Conservation (phyloP, 2,888 invertebrate genomes). For the Thereva nobilitata region DNA sequence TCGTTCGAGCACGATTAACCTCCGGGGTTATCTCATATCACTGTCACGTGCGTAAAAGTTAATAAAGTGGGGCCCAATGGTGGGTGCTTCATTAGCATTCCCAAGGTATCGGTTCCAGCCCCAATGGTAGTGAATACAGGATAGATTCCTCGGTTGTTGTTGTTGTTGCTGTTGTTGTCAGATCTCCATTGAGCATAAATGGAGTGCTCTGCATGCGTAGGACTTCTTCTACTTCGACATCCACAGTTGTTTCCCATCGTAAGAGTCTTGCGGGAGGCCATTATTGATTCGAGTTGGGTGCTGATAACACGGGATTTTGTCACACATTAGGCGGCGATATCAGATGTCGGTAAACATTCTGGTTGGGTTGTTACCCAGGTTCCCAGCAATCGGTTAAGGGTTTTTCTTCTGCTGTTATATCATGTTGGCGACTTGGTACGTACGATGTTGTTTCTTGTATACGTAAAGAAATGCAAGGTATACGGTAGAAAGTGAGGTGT, state of each 20-base stretch:
- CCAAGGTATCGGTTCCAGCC: constrained; percentile 20
- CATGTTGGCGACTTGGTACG: constrained; percentile 4
- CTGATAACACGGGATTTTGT: too few relatives aligned
- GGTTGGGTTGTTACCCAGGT: neutral
- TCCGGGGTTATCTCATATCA: too few relatives aligned
- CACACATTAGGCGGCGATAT: neutral
- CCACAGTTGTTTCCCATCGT: too few relatives aligned
- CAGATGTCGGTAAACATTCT: neutral
- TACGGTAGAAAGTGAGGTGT: too few relatives aligned
- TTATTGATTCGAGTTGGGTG: too few relatives aligned
- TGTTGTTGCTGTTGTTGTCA: neutral
- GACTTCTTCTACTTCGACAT: neutral
- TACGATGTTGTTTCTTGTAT: too few relatives aligned
- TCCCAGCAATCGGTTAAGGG: neutral
- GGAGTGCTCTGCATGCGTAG: neutral
- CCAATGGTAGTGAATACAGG: neutral
- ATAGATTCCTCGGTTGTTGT: neutral
- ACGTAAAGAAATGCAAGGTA: too few relatives aligned
- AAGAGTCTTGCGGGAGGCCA: too few relatives aligned
- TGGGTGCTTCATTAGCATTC: constrained; percentile 23
- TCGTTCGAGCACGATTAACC: too few relatives aligned
- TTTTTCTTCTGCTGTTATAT: neutral
- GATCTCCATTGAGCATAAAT: neutral
- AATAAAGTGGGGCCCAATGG: constrained; percentile 8
- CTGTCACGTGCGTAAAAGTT: neutral